Evolutionary conservation across 2,113 vertebrate species (phyloP).

Genomic region (Seriola dumerili): DNA sequence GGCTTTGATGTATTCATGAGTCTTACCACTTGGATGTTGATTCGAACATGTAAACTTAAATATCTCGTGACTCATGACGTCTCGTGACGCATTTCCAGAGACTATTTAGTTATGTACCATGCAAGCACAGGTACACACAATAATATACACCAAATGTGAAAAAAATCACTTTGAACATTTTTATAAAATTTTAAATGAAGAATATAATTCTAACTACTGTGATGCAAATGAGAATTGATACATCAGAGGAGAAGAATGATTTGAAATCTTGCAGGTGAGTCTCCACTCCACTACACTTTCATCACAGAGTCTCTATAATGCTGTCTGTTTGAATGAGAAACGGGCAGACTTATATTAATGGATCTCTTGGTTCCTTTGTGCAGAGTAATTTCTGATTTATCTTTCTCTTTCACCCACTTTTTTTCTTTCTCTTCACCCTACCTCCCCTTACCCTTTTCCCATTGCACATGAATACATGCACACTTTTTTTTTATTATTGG

Average conservation of each 20-base stretch:
- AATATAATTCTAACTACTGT: conserved; percentile 45
- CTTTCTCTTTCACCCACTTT: conserved; percentile 49
- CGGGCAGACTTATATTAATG: conserved; percentile 66
- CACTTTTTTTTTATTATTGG: conserved; percentile 15
- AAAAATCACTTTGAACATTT: conserved; percentile 29
- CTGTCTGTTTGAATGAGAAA: conserved; percentile 66
- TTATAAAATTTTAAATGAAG: conserved; percentile 19
- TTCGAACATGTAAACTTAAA: conserved; percentile 19
- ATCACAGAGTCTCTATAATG: conserved; percentile 58
- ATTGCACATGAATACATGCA: conserved; percentile 16
- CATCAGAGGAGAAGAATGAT: conserved; percentile 59
- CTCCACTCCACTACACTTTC: conserved; percentile 46
- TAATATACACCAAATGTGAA: conserved; percentile 25
- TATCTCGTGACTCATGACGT: conserved; percentile 12
- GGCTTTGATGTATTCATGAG: conserved; percentile 20
- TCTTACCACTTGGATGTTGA: conserved; percentile 16
- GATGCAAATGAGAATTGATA: conserved; percentile 75
- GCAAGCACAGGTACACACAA: not conserved
- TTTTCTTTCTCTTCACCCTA: conserved; percentile 24
- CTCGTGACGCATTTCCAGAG: not conserved
- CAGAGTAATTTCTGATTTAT: conserved; percentile 76
- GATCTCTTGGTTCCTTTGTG: conserved; percentile 73
- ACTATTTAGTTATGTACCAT: not conserved
- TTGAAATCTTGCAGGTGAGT: conserved; percentile 64
- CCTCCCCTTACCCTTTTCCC: conserved; percentile 5